phyloP scores from a whole-genome alignment of 2,113 vertebrate species.

The Thalassoma bifasciatum region DNA sequence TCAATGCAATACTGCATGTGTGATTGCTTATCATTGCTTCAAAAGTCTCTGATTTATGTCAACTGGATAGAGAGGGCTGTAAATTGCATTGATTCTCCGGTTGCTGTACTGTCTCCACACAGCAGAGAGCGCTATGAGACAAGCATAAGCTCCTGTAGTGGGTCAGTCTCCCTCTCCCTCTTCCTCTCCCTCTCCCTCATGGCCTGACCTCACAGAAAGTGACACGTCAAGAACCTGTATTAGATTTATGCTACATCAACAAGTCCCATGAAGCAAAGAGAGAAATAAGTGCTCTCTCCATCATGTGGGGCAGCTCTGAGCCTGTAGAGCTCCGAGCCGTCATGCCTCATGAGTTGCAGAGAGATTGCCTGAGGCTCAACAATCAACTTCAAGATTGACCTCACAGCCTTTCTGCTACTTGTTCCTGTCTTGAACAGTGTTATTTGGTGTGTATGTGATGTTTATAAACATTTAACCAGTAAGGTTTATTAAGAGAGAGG shows the following conservation, averaged over 20 bases:
- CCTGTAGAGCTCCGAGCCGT: constrained; percentile 14
- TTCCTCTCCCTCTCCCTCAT: neutral
- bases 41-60: too few species aligned
- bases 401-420: neutral
- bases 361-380: neutral
- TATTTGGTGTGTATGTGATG: neutral
- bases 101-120: constrained; percentile 23
- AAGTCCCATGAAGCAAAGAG: constrained; percentile 16
- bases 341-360: constrained; percentile 9
- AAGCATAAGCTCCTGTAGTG: neutral
- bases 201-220: constrained; percentile 6
- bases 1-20: too few species aligned
- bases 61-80: too few species aligned
- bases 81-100: neutral
- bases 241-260: neutral
- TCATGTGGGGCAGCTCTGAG: constrained; percentile 17
- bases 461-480: neutral
- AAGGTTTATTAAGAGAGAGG: neutral
- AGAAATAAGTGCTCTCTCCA: constrained; percentile 18
- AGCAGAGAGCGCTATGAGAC: constrained; percentile 57
- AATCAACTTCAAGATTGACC: neutral
- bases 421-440: neutral
- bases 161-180: neutral
- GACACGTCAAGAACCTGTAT: neutral
- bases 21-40: too few species aligned